Conservation (phyloP, 1,140 invertebrate species). For the Drosophila ohnishii region DNA sequence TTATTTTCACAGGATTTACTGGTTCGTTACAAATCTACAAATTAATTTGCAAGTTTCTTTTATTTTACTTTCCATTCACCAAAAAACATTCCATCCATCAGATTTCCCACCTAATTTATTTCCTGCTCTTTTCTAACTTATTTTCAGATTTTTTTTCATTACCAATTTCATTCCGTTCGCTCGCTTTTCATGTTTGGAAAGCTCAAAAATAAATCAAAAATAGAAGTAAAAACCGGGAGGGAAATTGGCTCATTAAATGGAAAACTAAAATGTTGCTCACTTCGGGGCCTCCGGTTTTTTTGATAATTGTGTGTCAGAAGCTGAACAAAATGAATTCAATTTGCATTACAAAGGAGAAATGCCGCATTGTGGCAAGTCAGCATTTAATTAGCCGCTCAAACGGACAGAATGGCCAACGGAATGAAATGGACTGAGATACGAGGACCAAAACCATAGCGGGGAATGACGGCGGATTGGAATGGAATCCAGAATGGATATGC, state of each 20-base stretch:
- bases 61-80: background rate
- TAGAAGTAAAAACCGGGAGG: background rate
- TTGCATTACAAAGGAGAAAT: conserved; percentile 50
- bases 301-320: conserved; percentile 39
- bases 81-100: conserved; percentile 7
- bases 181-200: conserved; percentile 5
- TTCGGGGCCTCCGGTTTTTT: background rate
- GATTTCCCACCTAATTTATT: conserved; percentile 14
- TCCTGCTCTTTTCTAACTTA: background rate
- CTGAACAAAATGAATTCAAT: conserved; percentile 43
- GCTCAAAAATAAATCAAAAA: background rate
- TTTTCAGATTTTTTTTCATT: conserved; percentile 6
- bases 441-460: background rate
- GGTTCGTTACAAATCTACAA: background rate
- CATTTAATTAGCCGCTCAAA: conserved; percentile 72
- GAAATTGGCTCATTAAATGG: conserved; percentile 32
- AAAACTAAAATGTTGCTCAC: conserved; percentile 25
- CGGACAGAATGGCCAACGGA: conserved; percentile 23
- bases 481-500: conserved; percentile 57
- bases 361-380: conserved; percentile 63
- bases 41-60: background rate
- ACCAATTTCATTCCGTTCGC: background rate
- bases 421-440: conserved; percentile 28
- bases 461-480: conserved; percentile 27
- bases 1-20: background rate